Conservation (phyloP, 2,113 vertebrate genomes). For the Centropristis striata region DNA sequence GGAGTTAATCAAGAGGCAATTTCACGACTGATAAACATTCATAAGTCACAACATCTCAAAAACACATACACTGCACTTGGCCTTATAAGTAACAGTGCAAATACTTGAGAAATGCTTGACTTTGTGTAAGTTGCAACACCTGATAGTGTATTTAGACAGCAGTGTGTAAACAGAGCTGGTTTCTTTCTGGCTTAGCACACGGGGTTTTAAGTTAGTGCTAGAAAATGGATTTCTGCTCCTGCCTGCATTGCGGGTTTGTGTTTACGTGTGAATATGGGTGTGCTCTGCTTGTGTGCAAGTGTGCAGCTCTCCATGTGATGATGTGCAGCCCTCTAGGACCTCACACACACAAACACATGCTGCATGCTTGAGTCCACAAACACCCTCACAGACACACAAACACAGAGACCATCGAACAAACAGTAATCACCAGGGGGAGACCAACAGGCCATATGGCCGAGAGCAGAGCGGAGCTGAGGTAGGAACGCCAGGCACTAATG, state of each 20-base stretch:
- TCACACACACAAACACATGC: conserved; percentile 60
- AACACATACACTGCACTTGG: background rate
- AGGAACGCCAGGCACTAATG: conserved; percentile 49
- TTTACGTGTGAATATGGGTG: conserved; percentile 48
- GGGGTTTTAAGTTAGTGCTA: conserved; percentile 37
- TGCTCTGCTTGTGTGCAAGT: conserved; percentile 7
- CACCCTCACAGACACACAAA: conserved; percentile 63
- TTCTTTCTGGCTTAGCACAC: conserved; percentile 45
- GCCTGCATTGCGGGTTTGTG: conserved; percentile 37
- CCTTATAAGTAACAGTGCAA: conserved; percentile 6
- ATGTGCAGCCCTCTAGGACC: conserved; percentile 67
- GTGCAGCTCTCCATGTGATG: conserved; percentile 44
- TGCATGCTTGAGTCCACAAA: conserved; percentile 67
- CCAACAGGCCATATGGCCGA: conserved; percentile 58
- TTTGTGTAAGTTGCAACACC: conserved; percentile 49
- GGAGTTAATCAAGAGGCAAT: background rate
- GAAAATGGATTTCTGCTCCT: conserved; percentile 40
- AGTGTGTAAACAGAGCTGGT: conserved; percentile 58
- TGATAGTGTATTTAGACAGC: conserved; percentile 43
- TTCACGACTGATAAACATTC: conserved; percentile 1
- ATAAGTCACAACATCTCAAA: conserved; percentile 9
- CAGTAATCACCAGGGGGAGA: conserved; percentile 61
- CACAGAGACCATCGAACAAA: conserved; percentile 71
- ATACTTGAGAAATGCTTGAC: conserved; percentile 19
- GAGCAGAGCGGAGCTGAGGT: conserved; percentile 38